Evolutionary conservation across 2,888 invertebrate species (phyloP), one percentile per base, ranked within the genome.

Genomic region (Phyto melanocephala): DNA sequence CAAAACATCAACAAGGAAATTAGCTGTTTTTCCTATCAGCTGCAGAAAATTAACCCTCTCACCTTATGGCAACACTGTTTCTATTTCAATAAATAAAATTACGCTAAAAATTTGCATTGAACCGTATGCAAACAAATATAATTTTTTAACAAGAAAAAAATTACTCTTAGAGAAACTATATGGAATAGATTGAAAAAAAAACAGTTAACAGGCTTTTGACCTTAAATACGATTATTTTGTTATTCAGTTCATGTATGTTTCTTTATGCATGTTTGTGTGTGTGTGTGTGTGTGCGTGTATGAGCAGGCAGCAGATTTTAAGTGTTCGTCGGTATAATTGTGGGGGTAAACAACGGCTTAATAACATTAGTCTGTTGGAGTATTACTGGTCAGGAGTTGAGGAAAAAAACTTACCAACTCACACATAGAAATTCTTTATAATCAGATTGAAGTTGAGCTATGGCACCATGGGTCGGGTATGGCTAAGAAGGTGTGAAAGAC

Each of bases 141-240:
- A 60, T 24, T 15, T 11, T 28, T 17, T 2, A 47, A 15, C 22
- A n/a, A 28, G 1, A 50, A 68, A 60, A 47, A 28, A 13, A 42
- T 10, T 17, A 13, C n/a, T n/a, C 1, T 15, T 28, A 62, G 33
- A 24, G 54, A 63, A 70, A 10, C 15, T 15, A 13, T 40, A 20
- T 35, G 4, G 6, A 33, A 68, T 37, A 47, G 33, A 68, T n/a
- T 17, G 35, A 42, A 37, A 28, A 28, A n/a, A 63, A 74, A 70
- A 22, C 78, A 58, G 70, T 80, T 82, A 76, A 82, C 79, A 82
- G 79, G 82, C 75, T 82, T 79, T 67, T 71, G 82, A 79, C 75
- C 82, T 82, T 76, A 76, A 82, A 71, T 79, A 75, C 75, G 79
- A 82, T 82, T 82, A 82, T 58, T 75, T 65, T 54, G n/a, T 37